These are phyloP conservation scores for Montipora sp. DNA, from an alignment of 64 coral and sea anemone species.

Conservation along the genomic window DNA sequence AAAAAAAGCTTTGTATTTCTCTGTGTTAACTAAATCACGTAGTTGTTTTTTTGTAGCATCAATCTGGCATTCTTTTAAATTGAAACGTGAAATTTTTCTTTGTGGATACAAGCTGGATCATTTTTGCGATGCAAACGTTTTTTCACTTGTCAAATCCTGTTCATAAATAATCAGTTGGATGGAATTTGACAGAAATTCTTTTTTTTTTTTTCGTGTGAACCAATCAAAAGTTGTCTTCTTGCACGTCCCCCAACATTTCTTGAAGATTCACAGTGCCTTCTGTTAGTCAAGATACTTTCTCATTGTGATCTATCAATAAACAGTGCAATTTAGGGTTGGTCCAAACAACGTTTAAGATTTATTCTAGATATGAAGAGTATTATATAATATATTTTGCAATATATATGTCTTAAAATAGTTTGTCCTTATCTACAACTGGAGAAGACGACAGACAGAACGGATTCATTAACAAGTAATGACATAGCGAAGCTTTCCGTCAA, in stretches of 20 bases:
- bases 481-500: background rate
- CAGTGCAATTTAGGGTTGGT: background rate
- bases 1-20: background rate
- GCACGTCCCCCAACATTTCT: background rate
- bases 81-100: background rate
- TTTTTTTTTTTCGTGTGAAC: background rate
- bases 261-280: background rate
- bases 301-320: background rate
- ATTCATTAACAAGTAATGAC: background rate
- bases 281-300: background rate
- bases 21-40: background rate
- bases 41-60: no score
- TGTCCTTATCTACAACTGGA: background rate
- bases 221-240: slow-evolving; percentile 8
- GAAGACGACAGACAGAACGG: background rate
- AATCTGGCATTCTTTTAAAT: background rate
- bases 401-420: slow-evolving; percentile 35
- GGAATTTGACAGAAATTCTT: no score
- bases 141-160: background rate
- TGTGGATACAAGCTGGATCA: background rate
- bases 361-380: slow-evolving; percentile 40
- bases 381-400: slow-evolving; percentile 57
- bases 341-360: slow-evolving; percentile 12
- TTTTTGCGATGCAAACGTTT: background rate
- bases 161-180: no score